Percentiles rank a stretch among this genome's conserved stretches.
phyloP scores from a whole-genome alignment of 2,888 invertebrate genomes.

The Celastrina argiolus region DNA sequence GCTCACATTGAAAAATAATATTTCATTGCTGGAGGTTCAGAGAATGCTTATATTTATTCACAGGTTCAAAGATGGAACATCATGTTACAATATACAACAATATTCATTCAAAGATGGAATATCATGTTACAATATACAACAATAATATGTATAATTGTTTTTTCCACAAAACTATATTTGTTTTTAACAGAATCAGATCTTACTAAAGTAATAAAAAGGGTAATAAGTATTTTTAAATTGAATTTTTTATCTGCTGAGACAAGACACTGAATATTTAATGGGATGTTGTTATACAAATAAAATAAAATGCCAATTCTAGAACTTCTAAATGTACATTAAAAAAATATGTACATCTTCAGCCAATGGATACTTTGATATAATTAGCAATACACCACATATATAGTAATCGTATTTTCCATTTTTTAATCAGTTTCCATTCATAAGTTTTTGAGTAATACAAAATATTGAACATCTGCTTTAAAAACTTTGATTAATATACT shows the following conservation, averaged over 20 bases:
- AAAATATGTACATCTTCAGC: not conserved
- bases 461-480: not conserved
- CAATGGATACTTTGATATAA: not conserved
- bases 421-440: not conserved
- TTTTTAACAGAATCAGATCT: not conserved
- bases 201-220: not conserved
- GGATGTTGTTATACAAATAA: not conserved
- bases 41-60: not conserved
- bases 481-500: not conserved
- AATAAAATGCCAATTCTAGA: too few relatives aligned
- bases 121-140: not conserved
- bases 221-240: not conserved
- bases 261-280: not conserved
- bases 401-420: not conserved
- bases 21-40: not conserved
- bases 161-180: not conserved
- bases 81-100: not conserved
- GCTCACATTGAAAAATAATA: not conserved
- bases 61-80: not conserved
- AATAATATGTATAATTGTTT: not conserved
- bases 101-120: not conserved
- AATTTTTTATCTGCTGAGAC: too few relatives aligned
- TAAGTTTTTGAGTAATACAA: not conserved
- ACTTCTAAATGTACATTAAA: not conserved
- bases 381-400: not conserved